phyloP scores from a whole-genome alignment of 2,113 vertebrate genomes.

The Toxostoma redivivum region DNA sequence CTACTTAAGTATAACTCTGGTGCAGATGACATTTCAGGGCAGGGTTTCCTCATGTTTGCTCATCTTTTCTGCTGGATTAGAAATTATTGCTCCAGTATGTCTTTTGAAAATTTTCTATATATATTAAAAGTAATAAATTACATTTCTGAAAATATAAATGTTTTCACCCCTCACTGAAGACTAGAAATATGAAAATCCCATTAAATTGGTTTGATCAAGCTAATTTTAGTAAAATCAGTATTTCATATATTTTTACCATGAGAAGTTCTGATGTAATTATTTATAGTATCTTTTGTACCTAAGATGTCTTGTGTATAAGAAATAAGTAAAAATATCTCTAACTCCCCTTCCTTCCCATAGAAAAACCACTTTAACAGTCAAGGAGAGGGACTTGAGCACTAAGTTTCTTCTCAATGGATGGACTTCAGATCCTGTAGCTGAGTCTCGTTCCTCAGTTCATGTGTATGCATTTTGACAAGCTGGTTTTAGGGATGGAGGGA shows the following conservation, averaged over 20 bases:
- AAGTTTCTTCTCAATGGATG: background rate
- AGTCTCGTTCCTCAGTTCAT: background rate
- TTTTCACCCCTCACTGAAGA: background rate
- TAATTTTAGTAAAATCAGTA: background rate
- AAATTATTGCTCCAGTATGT: background rate
- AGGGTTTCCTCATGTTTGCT: background rate
- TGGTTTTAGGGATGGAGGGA: background rate
- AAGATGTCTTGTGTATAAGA: background rate
- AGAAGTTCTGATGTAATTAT: background rate
- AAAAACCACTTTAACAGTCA: background rate
- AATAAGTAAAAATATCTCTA: background rate
- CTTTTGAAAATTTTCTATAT: background rate
- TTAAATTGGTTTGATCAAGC: background rate
- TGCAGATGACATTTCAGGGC: background rate
- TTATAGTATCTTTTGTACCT: background rate
- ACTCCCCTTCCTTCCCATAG: background rate
- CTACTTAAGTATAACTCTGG: background rate
- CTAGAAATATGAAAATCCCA: background rate
- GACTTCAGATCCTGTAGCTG: background rate
- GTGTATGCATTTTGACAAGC: background rate
- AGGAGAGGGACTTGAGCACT: background rate
- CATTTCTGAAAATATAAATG: background rate
- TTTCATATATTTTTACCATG: background rate
- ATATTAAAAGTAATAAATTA: background rate
- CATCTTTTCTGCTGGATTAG: background rate